Base-by-base conservation (phyloP, 2,888 invertebrate species). In the Drosophila melanocephala region DNA sequence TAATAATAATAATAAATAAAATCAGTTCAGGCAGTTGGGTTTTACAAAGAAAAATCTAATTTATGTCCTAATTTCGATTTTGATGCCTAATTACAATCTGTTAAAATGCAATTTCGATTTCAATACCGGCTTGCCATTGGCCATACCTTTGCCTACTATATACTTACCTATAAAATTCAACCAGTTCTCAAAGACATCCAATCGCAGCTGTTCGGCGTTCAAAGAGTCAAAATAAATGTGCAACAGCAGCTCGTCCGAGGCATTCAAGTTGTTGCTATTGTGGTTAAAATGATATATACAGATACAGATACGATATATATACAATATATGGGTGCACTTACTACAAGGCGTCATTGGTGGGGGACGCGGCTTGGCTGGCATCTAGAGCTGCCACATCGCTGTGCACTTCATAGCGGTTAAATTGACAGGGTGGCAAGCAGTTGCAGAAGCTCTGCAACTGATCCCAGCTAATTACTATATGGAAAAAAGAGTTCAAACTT, bases 221-320 rank as follows among this genome's bases (percentile, higher is more conserved):
- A 96, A 92, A 87, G 96, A 96, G 78, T 95, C 95, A 89, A 95
- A 96, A 91, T 95, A 96, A 33, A 96, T 94, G 84, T 96, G 95
- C 37, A 96, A 81, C 14, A 96, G 83, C 12, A 95, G 95, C 55
- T 95, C 94, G 82, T 96, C 95, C 5, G 91, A 89, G 5, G 80
- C 58, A 50, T 83, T 83, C 28, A 84, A 71, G 39, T 70, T 68
- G 32, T 84, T 78, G 52, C 90, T 92, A 50, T 26, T 12, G 22
- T 22, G 14, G 19, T n/a, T 26, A 5, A 51, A 47, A 47, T 30
- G 0, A 57, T 47, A 14, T 30, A 28, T 10, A 22, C 42, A 44
- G 4, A 39, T 14, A 7, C 22, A 44, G 16, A 26, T 47, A 7
- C 7, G n/a, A 52, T 35, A 12, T n/a, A 7, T n/a, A 37, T 50